Evolutionary conservation across 2,797 vertebrate species (phyloP).

Genomic region (Babyrousa celebensis): DNA sequence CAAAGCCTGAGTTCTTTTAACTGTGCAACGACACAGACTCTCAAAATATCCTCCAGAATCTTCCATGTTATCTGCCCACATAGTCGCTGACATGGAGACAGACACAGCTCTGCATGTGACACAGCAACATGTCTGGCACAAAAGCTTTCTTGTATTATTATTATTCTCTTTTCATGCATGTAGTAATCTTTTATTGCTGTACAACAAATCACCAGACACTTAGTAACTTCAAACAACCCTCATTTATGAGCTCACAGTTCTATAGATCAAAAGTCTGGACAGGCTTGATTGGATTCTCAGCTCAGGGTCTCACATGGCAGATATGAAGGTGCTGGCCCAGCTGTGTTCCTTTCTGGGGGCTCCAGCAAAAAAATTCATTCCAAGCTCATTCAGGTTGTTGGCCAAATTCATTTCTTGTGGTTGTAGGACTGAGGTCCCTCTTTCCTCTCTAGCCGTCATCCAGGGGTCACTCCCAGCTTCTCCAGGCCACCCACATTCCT

Average conservation of each 20-base stretch:
- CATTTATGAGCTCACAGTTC: not conserved
- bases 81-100: not conserved
- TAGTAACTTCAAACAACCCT: not conserved
- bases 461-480: not conserved
- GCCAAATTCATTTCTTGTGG: not conserved
- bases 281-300: not conserved
- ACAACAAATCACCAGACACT: not conserved
- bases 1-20: slow-evolving; percentile 31
- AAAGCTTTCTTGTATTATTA: not conserved
- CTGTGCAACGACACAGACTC: not conserved
- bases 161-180: not conserved
- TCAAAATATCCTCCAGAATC: not conserved
- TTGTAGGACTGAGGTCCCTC: not conserved
- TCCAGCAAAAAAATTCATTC: not conserved
- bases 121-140: not conserved
- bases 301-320: not conserved
- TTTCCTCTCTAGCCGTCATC: not conserved
- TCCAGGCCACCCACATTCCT: not conserved
- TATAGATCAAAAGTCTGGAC: not conserved
- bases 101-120: not conserved
- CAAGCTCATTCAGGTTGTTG: not conserved
- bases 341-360: not conserved
- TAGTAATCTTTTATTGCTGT: not conserved
- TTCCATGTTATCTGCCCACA: not conserved
- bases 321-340: not conserved